These are phyloP conservation scores for Anas platyrhynchos DNA, from an alignment of 2,113 vertebrate genomes.

Conservation along the genomic window DNA sequence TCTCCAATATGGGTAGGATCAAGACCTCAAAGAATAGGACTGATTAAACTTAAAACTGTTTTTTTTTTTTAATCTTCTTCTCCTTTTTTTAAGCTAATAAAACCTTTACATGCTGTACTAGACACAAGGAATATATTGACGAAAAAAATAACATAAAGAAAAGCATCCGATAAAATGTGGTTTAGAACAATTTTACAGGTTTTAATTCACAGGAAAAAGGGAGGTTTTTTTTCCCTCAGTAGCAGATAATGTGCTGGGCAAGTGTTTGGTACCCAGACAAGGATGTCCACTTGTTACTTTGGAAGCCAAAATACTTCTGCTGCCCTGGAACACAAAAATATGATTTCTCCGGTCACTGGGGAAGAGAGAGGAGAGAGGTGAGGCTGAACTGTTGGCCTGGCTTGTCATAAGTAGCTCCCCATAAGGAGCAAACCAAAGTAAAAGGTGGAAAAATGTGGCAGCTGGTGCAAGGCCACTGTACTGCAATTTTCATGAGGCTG, in stretches of 20 bases:
- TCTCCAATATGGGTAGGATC: not conserved
- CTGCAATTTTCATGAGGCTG: conserved; percentile 55
- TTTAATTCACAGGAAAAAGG: not conserved
- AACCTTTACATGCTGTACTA: not conserved
- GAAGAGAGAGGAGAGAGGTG: conserved; percentile 23
- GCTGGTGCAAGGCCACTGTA: conserved; percentile 50
- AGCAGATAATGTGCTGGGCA: not conserved
- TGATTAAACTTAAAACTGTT: not conserved
- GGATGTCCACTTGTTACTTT: not conserved
- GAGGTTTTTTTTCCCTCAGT: not conserved
- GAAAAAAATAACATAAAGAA: not conserved
- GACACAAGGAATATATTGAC: not conserved
- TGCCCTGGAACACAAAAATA: conserved; percentile 22
- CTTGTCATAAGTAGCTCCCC: not conserved
- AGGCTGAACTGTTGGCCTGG: conserved; percentile 27
- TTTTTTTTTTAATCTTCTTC: not conserved
- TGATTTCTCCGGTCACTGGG: conserved; percentile 30
- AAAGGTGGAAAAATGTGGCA: conserved; percentile 61
- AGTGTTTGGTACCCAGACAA: not conserved
- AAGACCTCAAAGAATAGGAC: not conserved
- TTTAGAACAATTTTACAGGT: not conserved
- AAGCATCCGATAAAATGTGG: not conserved
- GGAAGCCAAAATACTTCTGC: conserved; percentile 4
- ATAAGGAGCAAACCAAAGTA: conserved; percentile 27
- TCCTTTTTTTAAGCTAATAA: not conserved